A percentile compares a stretch with the other conserved stretches of the same genome.
These are phyloP conservation scores for Pycnomerus fuliginosus DNA, from an alignment of 2,888 invertebrate genomes.

Conservation along the genomic window DNA sequence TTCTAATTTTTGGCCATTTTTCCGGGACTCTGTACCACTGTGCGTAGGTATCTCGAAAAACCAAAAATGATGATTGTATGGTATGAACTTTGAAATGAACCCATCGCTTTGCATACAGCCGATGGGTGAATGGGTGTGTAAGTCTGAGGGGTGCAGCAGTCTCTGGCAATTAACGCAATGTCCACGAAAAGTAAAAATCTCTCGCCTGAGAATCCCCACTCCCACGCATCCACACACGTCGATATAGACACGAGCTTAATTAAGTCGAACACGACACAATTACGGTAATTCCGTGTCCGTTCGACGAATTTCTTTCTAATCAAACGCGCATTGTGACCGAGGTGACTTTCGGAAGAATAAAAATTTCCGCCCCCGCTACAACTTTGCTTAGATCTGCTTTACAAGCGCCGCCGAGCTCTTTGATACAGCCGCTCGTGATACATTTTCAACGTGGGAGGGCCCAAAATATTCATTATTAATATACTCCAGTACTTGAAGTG, in stretches of 20 bases:
- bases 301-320: constrained; percentile 4
- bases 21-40: too few relatives aligned
- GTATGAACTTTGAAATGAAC: too few relatives aligned
- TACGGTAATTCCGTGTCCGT: constrained; percentile 2
- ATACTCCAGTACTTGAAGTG: constrained; percentile 29
- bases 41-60: too few relatives aligned
- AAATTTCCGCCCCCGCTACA: constrained; percentile 20
- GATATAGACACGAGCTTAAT: constrained; percentile 20
- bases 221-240: constrained; percentile 15
- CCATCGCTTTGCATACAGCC: too few relatives aligned
- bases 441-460: constrained; percentile 49
- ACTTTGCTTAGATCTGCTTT: constrained; percentile 29
- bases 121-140: too few relatives aligned
- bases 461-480: constrained; percentile 42
- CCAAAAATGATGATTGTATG: too few relatives aligned
- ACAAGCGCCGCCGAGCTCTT: constrained; percentile 37
- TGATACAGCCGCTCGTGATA: constrained; percentile 41
- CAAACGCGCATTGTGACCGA: constrained; percentile 10
- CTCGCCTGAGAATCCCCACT: constrained; percentile 7
- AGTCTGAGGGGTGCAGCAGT: too few relatives aligned
- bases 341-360: constrained; percentile 3
- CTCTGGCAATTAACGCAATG: constrained; percentile 6
- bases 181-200: constrained; percentile 9
- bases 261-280: constrained; percentile 21
- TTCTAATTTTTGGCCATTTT: too few relatives aligned